Evolutionary conservation across 1,140 invertebrate genomes (phyloP).

Genomic region (Ips typographus): DNA sequence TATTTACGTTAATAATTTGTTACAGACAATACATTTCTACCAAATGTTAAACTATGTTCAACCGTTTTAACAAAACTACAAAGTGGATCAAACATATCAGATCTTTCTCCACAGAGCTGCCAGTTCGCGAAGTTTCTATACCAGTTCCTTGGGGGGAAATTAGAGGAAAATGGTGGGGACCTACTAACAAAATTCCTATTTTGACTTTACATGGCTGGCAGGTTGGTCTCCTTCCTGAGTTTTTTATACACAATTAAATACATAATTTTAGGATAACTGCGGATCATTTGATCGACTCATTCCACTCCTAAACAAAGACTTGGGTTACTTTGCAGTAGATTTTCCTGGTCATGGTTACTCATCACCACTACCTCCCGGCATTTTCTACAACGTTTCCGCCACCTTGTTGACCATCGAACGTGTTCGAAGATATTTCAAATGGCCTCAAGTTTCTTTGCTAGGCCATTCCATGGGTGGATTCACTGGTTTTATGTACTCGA

Average conservation of each 20-base stretch:
- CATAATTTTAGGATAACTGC: conserved; percentile 63
- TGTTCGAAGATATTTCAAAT: conserved; percentile 65
- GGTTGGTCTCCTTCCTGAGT: conserved; percentile 45
- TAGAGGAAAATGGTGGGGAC: conserved; percentile 70
- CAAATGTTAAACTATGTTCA: too few species aligned
- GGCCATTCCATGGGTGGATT: conserved; percentile 65
- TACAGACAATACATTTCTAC: too few species aligned
- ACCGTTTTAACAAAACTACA: too few species aligned
- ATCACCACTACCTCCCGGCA: conserved; percentile 63
- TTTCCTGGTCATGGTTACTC: conserved; percentile 74
- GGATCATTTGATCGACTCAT: conserved; percentile 70
- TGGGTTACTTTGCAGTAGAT: conserved; percentile 67
- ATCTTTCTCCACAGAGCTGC: background rate
- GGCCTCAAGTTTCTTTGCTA: conserved; percentile 71
- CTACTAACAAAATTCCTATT: conserved; percentile 62
- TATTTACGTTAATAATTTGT: too few species aligned
- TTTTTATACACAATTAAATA: background rate
- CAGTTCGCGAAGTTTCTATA: conserved; percentile 61
- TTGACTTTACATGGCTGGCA: conserved; percentile 74
- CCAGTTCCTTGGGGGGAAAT: conserved; percentile 68
- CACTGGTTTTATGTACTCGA: conserved; percentile 58
- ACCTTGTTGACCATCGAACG: conserved; percentile 58
- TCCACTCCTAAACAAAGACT: conserved; percentile 58
- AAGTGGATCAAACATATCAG: background rate
- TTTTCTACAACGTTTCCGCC: conserved; percentile 62